Percentiles rank a stretch among this genome's conserved stretches.
Conservation (phyloP, 2,888 invertebrate genomes). For the Andrena bicolor region DNA sequence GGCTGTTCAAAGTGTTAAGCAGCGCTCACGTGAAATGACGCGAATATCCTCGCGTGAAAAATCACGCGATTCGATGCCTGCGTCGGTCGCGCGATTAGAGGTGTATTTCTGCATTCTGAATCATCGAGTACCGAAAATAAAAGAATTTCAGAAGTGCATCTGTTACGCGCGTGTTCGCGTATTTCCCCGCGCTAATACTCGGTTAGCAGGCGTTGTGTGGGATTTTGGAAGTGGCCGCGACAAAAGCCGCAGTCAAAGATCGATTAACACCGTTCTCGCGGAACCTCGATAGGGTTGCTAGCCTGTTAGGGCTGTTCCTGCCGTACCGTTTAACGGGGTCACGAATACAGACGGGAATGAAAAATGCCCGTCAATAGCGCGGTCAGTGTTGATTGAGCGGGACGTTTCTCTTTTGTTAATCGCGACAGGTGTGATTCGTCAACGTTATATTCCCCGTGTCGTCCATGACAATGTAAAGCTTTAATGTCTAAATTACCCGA, state of each 20-base stretch:
- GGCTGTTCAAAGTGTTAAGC: too few species aligned
- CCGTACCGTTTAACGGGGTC: constrained; percentile 43
- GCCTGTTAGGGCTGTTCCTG: constrained; percentile 12
- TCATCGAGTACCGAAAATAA: constrained; percentile 16
- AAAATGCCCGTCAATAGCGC: constrained; percentile 47
- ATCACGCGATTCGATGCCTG: background rate
- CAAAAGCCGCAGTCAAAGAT: constrained; percentile 29
- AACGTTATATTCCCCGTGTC: background rate
- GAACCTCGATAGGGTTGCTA: constrained; percentile 21
- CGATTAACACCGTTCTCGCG: constrained; percentile 30
- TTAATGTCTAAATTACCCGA: background rate
- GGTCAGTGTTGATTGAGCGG: constrained; percentile 27
- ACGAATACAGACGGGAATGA: constrained; percentile 38
- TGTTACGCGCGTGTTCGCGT: background rate
- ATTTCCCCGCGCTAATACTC: background rate
- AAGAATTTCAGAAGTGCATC: background rate
- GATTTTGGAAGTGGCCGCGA: constrained; percentile 10
- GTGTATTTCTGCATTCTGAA: constrained; percentile 20
- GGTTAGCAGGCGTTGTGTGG: too few species aligned
- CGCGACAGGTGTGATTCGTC: constrained; percentile 29
- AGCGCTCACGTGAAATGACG: background rate
- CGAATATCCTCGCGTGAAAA: background rate
- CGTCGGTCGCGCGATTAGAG: background rate
- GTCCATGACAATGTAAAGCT: background rate
- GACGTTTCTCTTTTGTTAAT: constrained; percentile 38